Conservation (phyloP, 2,113 vertebrate species). For the Tachysurus fulvidraco region DNA sequence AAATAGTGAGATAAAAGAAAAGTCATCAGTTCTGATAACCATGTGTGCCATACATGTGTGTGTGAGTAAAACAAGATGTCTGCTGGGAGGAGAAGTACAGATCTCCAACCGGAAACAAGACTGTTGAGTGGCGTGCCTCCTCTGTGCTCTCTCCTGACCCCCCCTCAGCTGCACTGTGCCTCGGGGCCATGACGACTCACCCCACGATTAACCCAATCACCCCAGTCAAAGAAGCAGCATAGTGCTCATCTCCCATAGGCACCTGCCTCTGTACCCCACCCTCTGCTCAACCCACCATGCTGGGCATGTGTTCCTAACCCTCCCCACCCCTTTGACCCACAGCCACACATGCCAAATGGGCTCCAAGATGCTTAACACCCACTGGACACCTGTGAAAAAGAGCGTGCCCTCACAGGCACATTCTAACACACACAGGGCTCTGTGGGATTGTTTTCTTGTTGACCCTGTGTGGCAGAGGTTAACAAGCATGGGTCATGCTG, state of each 20-base stretch:
- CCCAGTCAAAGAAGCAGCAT: conserved; percentile 44
- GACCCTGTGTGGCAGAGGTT: conserved; percentile 69
- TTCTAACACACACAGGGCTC: conserved; percentile 52
- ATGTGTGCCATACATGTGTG: conserved; percentile 43
- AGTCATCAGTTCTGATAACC: conserved; percentile 22
- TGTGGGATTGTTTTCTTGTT: conserved; percentile 55
- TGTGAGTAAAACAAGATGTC: conserved; percentile 46
- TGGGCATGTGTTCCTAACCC: conserved; percentile 74
- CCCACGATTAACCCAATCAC: conserved; percentile 57
- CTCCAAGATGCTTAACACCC: conserved; percentile 75
- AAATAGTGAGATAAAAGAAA: conserved; percentile 42
- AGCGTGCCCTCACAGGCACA: conserved; percentile 56
- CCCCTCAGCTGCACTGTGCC: conserved; percentile 26
- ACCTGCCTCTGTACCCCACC: conserved; percentile 57
- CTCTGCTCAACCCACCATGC: conserved; percentile 57
- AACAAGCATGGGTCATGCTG: conserved; percentile 74
- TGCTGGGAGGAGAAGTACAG: conserved; percentile 38
- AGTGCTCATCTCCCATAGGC: conserved; percentile 55
- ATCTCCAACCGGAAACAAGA: conserved; percentile 48
- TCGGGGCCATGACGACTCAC: conserved; percentile 40
- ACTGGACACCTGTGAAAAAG: conserved; percentile 83
- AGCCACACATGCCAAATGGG: conserved; percentile 71
- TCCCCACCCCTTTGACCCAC: conserved; percentile 70
- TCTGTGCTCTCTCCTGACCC: conserved; percentile 39
- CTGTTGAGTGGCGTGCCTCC: conserved; percentile 49